These are phyloP conservation scores for Iguana delicatissima DNA, from an alignment of 2,797 vertebrate genomes.

Conservation along the genomic window DNA sequence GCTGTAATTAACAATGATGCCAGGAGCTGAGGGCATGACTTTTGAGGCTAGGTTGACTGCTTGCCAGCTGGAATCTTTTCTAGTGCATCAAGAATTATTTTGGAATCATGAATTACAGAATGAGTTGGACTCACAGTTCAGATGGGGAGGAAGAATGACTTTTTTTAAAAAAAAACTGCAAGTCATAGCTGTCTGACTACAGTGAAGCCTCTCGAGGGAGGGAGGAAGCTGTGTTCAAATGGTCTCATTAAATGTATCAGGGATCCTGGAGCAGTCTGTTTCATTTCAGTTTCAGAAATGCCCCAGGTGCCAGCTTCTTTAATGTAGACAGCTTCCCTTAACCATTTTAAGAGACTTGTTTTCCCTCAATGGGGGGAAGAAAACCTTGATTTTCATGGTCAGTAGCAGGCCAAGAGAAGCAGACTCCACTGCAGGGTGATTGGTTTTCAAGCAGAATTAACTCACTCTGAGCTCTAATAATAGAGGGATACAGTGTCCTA, in stretches of 20 bases:
- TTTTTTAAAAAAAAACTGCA: background rate
- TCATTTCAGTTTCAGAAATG: background rate
- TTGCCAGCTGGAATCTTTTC: background rate
- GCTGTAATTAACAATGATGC: constrained; percentile 8
- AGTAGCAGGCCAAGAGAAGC: background rate
- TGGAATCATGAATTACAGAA: background rate
- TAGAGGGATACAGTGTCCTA: background rate
- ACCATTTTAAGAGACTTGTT: background rate
- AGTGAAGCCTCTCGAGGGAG: background rate
- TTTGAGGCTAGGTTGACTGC: background rate
- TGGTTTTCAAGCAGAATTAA: background rate
- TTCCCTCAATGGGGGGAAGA: background rate
- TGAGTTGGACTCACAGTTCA: background rate
- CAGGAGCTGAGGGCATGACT: constrained; percentile 10
- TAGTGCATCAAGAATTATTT: background rate
- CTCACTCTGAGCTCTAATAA: background rate
- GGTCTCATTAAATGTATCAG: background rate
- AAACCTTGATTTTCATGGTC: background rate
- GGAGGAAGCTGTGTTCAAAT: background rate
- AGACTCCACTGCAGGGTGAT: background rate
- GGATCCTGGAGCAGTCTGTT: background rate
- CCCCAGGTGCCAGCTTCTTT: background rate
- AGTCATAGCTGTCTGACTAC: background rate
- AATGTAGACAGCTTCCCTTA: background rate
- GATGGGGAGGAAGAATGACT: background rate